Percentiles rank a stretch among this genome's conserved stretches.
phyloP scores from a whole-genome alignment of 1,140 invertebrate species.

The Caenorhabditis brenneri region DNA sequence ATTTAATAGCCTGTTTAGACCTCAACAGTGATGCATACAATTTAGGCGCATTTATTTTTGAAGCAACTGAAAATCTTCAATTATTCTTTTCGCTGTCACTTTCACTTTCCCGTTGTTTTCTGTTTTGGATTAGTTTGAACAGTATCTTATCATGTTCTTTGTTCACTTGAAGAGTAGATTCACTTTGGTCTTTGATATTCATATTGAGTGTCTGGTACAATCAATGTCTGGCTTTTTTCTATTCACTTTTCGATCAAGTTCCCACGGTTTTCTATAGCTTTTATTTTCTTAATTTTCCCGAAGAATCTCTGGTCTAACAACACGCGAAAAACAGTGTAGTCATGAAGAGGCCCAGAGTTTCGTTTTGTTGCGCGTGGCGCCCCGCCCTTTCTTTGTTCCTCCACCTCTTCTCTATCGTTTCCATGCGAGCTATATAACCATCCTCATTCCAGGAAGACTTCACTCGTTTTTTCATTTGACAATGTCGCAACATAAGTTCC shows the following conservation, averaged over 20 bases:
- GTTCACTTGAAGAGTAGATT: constrained; percentile 72
- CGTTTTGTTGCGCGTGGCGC: constrained; percentile 19
- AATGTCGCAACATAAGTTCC: constrained; percentile 76
- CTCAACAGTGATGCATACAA: no score
- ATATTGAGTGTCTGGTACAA: constrained; percentile 73
- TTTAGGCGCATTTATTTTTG: no score
- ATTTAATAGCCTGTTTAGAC: no score
- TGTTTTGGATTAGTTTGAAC: no score
- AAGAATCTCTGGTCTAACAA: background rate
- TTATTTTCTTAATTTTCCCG: background rate
- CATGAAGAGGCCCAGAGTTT: background rate
- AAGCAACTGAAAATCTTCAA: no score
- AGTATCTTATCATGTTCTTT: no score
- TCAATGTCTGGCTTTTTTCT: constrained; percentile 78
- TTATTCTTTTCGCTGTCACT: no score
- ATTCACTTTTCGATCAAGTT: background rate
- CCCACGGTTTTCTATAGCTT: background rate
- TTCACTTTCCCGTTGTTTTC: no score
- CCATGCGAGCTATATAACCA: background rate
- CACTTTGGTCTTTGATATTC: no score
- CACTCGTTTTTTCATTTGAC: no score
- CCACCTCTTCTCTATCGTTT: background rate
- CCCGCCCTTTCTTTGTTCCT: background rate
- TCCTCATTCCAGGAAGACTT: background rate
- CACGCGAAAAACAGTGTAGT: background rate